Evolutionary conservation across 2,113 vertebrate species (phyloP), one percentile per base, ranked within the genome.

Genomic region (Corythornis cristatus): DNA sequence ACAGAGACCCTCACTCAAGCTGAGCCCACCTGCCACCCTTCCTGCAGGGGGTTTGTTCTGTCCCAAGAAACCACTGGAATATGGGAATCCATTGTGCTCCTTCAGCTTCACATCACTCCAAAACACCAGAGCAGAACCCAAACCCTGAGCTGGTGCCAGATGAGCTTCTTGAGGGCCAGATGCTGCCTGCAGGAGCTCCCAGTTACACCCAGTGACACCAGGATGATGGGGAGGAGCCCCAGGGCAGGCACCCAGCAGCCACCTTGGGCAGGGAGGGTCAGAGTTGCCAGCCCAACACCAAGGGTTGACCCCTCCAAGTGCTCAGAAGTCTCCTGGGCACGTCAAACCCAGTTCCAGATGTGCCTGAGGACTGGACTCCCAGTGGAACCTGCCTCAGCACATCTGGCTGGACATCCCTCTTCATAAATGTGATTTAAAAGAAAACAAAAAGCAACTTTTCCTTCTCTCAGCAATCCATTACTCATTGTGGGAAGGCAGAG

Each of bases 241-340:
- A 60, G 66, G 40, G 7, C 15, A 62, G 37, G 66, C 46, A 42
- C 15, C 0, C 3, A 46, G 60, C 64, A 83, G 46, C 46, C 51
- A 31, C 43, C 5, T 22, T 15, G 16, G 20, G 31, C 0, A 0
- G 31, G 10, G 29, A 57, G 5, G 0, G 15, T 26, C 68, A 1
- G 20, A 82, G 33, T 6, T 37, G 42, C 35, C 57, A 35, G 19
- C 65, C 56, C 26, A 19, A 15, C 57, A 15, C 0, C 0, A 16
- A 17, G 0, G 2, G 31, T 0, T 51, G 45, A 46, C 37, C 37
- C 35, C 9, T 4, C 37, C 53, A 20, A 67, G 33, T 37, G 70
- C n/a, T 21, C 25, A n/a, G 35, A 37, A 57, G 29, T n/a, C n/a
- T 42, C n/a, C 50, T 43, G 43, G 11, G 28, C 3, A 42, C 46